Evolutionary conservation across 1,140 invertebrate species (phyloP).

Genomic region (Lamellibrachia luymesi): DNA sequence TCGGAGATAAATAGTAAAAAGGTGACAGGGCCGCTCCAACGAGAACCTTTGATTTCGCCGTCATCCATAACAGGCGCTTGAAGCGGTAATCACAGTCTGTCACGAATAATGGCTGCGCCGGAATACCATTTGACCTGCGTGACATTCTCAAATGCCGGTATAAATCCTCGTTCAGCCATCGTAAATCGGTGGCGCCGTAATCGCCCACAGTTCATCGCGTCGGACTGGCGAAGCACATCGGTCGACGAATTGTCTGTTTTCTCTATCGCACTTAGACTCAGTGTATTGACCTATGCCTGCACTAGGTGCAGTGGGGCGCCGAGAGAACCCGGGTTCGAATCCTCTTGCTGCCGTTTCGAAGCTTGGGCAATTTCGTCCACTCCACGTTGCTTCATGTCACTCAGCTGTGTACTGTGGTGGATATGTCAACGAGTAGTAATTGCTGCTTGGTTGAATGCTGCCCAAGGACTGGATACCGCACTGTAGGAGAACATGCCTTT

Average conservation of each 20-base stretch:
- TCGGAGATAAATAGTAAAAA: conserved; percentile 1
- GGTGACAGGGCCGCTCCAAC: neutral
- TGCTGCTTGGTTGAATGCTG: too few species aligned
- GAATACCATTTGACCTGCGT: neutral
- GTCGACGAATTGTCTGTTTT: neutral
- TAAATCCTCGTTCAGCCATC: neutral
- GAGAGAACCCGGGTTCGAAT: too few species aligned
- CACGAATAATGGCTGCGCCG: neutral
- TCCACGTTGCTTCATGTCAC: too few species aligned
- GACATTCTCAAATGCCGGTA: neutral
- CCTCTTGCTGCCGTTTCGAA: too few species aligned
- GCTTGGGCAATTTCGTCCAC: too few species aligned
- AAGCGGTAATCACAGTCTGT: neutral
- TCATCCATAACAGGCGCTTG: conserved; percentile 3
- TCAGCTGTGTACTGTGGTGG: too few species aligned
- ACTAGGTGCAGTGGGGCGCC: too few species aligned
- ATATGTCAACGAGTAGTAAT: too few species aligned
- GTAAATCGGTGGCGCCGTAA: neutral
- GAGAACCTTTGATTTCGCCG: neutral
- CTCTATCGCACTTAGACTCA: neutral
- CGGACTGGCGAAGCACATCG: neutral
- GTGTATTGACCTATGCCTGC: too few species aligned
- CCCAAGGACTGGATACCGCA: too few species aligned
- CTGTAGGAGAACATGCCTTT: too few species aligned
- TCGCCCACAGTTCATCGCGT: neutral